These are phyloP conservation scores for Agrochola lota DNA, from an alignment of 2,888 invertebrate genomes.

Conservation along the genomic window DNA sequence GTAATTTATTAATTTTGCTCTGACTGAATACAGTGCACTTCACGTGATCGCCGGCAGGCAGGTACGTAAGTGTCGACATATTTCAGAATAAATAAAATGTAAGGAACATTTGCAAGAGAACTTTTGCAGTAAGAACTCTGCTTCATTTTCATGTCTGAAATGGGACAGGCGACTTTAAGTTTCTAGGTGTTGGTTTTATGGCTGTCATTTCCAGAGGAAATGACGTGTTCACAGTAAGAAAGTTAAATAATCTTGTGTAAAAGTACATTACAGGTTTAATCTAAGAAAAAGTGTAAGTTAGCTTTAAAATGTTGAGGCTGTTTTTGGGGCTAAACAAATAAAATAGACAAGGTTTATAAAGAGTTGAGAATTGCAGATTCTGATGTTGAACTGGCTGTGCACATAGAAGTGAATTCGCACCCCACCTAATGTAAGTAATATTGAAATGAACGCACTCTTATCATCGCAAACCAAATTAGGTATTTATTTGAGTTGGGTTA, in stretches of 20 bases:
- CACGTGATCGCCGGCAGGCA: slow-evolving; percentile 33
- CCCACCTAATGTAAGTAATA: no score
- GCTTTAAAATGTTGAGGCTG: not conserved
- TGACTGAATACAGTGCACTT: slow-evolving; percentile 42
- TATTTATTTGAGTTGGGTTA: no score
- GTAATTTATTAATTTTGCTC: slow-evolving; percentile 46
- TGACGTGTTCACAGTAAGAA: not conserved
- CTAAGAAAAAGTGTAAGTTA: not conserved
- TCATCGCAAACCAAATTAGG: no score
- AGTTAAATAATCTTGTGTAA: not conserved
- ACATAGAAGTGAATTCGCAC: no score
- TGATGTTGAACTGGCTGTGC: no score
- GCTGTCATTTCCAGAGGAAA: slow-evolving; percentile 34
- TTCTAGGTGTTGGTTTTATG: slow-evolving; percentile 51
- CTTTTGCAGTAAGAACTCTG: slow-evolving; percentile 51
- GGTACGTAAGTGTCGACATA: slow-evolving; percentile 52
- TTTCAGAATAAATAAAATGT: slow-evolving; percentile 55
- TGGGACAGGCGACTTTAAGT: slow-evolving; percentile 55
- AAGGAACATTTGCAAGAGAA: slow-evolving; percentile 53
- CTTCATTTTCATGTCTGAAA: slow-evolving; percentile 55
- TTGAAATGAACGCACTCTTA: no score
- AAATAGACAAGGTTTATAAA: no score
- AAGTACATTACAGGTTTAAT: not conserved
- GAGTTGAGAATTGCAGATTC: no score
- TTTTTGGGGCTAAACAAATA: not conserved